Base-by-base conservation (phyloP, 2,113 vertebrate genomes). In the Synchiropus splendidus region DNA sequence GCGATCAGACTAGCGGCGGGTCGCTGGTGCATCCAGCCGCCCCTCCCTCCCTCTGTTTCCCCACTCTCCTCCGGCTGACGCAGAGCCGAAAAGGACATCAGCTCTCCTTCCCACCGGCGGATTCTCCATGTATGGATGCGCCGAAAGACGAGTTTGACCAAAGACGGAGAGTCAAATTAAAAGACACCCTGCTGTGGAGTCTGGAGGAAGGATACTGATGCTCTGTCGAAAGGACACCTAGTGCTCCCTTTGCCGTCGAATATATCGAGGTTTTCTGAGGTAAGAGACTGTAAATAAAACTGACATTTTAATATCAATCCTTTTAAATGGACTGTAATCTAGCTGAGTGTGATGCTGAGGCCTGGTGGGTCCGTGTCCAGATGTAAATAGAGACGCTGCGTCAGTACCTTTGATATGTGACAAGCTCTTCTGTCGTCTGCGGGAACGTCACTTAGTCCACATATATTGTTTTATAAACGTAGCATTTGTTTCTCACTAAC, bases 61-160 rank as follows among this genome's bases (percentile, higher is more conserved):
- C 40, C 50, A 36, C 36, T 18, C 13, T 47, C 49, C 12, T 16
- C 16, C 2, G 43, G 49, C 55, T 55, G 54, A 48, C 51, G 32
- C 51, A 27, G 4, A 8, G 8, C 8, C 21, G 8, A 27, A 27
- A 35, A 57, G 63, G 31, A 37, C 56, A 60, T 51, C 46, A 42
- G 43, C 54, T 32, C 44, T 53, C 39, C 15, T 18, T 34, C 44
- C 39, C 43, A 8, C 54, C 48, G 44, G 58, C 67, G 66, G 70
- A 70, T 71, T 54, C 59, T 72, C 71, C 74, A 64, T 72, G 62
- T 73, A 78, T 73, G 76, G 74, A 69, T 58, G 60, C 45, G 47
- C 54, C 8, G 9, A 51, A 63, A 51, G 68, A 47, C 61, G 30
- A 43, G 67, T 58, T 45, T 55, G 51, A 66, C 54, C 54, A 42